A percentile compares a stretch with the other conserved stretches of the same genome.
These are phyloP conservation scores for Geophilus truncorum DNA, from an alignment of 2,888 invertebrate species.

Conservation along the genomic window DNA sequence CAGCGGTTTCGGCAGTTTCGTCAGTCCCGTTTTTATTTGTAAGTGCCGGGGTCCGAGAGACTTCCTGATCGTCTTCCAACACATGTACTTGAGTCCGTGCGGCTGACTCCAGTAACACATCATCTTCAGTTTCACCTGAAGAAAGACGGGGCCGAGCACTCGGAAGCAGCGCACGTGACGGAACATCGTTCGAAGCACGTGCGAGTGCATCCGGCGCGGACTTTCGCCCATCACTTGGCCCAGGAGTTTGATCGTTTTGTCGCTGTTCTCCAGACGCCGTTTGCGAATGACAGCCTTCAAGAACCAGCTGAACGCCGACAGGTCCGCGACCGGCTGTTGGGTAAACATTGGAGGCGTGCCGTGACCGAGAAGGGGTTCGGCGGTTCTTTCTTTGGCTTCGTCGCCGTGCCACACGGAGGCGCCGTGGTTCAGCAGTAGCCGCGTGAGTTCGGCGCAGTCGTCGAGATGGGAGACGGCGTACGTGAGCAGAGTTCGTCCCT, in stretches of 20 bases:
- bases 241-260: slow-evolving; percentile 41
- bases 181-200: slow-evolving; percentile 45
- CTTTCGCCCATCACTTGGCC: slow-evolving; percentile 43
- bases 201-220: slow-evolving; percentile 43
- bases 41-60: slow-evolving; percentile 33
- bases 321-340: neutral
- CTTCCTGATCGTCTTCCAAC: slow-evolving; percentile 35
- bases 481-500: slow-evolving; percentile 43
- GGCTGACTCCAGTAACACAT: slow-evolving; percentile 44
- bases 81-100: slow-evolving; percentile 39
- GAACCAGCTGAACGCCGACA: slow-evolving; percentile 43
- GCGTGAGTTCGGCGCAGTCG: slow-evolving; percentile 42
- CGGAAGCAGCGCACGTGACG: slow-evolving; percentile 43
- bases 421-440: slow-evolving; percentile 44
- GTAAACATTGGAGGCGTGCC: neutral
- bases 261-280: slow-evolving; percentile 41
- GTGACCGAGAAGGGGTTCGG: neutral
- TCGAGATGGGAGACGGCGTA: slow-evolving; percentile 44
- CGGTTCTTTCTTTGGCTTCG: neutral
- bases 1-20: slow-evolving; percentile 34
- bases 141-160: slow-evolving; percentile 45
- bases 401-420: slow-evolving; percentile 43
- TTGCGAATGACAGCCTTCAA: slow-evolving; percentile 43
- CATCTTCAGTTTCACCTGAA: slow-evolving; percentile 43
- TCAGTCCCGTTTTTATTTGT: neutral